Conservation (phyloP, 2,888 invertebrate genomes). For the Anorthoa munda region DNA sequence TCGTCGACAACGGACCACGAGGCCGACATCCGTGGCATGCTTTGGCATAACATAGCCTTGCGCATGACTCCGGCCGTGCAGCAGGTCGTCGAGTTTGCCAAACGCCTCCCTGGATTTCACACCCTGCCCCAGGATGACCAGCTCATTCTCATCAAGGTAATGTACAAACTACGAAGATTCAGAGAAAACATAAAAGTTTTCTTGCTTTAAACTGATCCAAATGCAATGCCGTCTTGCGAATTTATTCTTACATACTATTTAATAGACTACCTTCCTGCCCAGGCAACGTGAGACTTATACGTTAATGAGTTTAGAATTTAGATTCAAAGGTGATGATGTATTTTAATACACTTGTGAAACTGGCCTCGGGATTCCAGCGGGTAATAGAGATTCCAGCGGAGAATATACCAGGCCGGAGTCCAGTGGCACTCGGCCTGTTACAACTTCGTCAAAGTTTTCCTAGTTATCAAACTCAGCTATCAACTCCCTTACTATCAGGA, state of each 20-base stretch:
- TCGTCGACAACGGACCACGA: conserved; percentile 83
- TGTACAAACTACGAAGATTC: not conserved
- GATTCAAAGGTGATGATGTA: not conserved
- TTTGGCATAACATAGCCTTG: conserved; percentile 97
- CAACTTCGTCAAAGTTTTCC: not conserved
- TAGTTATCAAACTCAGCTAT: not conserved
- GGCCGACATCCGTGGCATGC: conserved; percentile 94
- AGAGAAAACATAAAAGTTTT: not conserved
- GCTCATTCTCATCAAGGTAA: conserved; percentile 97
- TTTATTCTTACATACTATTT: conserved; percentile 6
- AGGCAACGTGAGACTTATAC: not conserved
- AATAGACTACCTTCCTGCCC: not conserved
- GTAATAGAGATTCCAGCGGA: not conserved
- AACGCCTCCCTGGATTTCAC: conserved; percentile 97
- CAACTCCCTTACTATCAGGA: not conserved
- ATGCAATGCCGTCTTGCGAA: conserved; percentile 12
- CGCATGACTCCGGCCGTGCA: conserved; percentile 97
- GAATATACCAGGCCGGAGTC: not conserved
- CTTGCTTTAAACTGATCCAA: not conserved
- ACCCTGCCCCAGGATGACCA: conserved; percentile 98
- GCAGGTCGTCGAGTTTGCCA: conserved; percentile 98
- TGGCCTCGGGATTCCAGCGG: not conserved
- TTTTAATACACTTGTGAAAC: conserved; percentile 1
- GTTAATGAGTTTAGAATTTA: conserved; percentile 1
- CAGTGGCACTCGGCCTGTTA: not conserved